Evolutionary conservation across 2,113 vertebrate species (phyloP).

Genomic region (Thamnophis sirtalis): DNA sequence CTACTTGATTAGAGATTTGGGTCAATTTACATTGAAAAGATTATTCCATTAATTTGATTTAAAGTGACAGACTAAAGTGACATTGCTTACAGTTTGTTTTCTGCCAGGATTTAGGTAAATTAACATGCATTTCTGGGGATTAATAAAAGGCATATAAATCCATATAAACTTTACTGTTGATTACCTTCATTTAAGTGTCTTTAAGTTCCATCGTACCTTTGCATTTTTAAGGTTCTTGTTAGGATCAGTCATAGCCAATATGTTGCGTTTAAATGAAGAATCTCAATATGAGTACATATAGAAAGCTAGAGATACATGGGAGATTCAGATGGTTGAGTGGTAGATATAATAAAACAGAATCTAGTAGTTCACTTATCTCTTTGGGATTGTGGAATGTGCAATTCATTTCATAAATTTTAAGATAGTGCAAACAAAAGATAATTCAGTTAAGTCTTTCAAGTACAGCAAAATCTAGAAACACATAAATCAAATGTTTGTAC

Average conservation of each 20-base stretch:
- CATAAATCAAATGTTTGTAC: neutral
- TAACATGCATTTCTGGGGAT: constrained; percentile 53
- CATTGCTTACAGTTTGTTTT: constrained; percentile 48
- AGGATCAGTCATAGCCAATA: neutral
- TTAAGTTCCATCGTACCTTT: constrained; percentile 16
- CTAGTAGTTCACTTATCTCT: neutral
- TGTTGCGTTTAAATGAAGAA: neutral
- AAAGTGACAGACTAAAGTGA: constrained; percentile 24
- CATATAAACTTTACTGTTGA: constrained; percentile 43
- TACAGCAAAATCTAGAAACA: neutral
- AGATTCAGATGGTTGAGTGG: neutral
- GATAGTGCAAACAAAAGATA: neutral
- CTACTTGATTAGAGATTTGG: constrained; percentile 53
- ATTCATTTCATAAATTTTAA: neutral
- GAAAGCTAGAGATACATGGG: neutral
- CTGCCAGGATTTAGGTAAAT: constrained; percentile 51
- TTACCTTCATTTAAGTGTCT: constrained; percentile 18
- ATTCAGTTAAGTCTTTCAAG: neutral
- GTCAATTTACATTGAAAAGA: constrained; percentile 45
- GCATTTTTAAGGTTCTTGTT: neutral
- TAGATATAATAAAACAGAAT: neutral
- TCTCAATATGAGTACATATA: neutral
- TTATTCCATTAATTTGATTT: constrained; percentile 47
- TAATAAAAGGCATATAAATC: constrained; percentile 49
- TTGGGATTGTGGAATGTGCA: neutral